These are phyloP conservation scores for Rhinoderma darwinii DNA, from an alignment of 2,113 vertebrate species.

Conservation along the genomic window DNA sequence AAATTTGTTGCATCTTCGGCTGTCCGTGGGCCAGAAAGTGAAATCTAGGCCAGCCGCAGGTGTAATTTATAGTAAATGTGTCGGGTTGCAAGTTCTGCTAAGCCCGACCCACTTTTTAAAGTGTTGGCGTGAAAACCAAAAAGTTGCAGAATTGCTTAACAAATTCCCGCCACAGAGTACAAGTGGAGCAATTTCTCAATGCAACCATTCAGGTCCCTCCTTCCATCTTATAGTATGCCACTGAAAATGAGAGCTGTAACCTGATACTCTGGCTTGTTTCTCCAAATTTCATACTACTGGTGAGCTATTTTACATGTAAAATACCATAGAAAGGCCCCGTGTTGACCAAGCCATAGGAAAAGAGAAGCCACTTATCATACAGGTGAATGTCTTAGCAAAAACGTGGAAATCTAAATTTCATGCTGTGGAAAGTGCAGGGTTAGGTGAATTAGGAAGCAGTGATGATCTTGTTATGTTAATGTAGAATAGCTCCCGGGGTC, in stretches of 20 bases:
- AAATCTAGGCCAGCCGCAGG: too few species aligned
- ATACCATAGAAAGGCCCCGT: not conserved
- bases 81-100: too few species aligned
- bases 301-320: not conserved
- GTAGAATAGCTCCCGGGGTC: conserved; percentile 12
- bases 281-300: not conserved
- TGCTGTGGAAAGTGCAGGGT: not conserved
- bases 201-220: not conserved
- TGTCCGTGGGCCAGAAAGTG: too few species aligned
- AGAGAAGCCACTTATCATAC: not conserved
- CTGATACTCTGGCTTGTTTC: not conserved
- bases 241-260: not conserved
- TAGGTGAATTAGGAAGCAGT: conserved; percentile 1
- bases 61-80: too few species aligned
- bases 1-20: too few species aligned
- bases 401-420: not conserved
- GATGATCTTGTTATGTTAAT: conserved; percentile 17
- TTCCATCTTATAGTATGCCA: not conserved
- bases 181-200: not conserved
- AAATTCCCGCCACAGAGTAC: too few species aligned
- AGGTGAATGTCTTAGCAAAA: conserved; percentile 19
- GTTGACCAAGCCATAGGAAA: not conserved
- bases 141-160: too few species aligned
- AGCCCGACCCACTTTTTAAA: too few species aligned
- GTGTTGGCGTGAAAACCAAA: too few species aligned